Evolutionary conservation across 2,888 invertebrate genomes (phyloP).

Genomic region (Hoplodrina ambigua): DNA sequence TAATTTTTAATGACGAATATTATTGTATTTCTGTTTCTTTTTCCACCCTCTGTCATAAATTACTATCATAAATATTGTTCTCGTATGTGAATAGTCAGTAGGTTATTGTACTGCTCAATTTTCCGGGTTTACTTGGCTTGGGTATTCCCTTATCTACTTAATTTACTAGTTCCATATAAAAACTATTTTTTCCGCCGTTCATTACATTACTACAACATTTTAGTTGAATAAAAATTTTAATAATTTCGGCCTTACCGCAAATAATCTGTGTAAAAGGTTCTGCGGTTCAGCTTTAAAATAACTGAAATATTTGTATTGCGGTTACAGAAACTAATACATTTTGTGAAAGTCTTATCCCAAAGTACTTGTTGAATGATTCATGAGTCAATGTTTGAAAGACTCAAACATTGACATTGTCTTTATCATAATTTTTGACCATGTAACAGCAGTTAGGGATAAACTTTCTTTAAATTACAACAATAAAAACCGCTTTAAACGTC

Average conservation of each 20-base stretch:
- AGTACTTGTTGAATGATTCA: no score
- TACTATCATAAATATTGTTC: neutral
- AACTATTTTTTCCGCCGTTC: no score
- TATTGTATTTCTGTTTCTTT: neutral
- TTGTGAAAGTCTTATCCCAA: slow-evolving; percentile 8
- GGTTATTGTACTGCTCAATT: neutral
- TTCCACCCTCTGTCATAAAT: neutral
- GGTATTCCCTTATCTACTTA: no score
- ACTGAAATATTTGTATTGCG: slow-evolving; percentile 32
- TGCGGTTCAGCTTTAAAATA: slow-evolving; percentile 36
- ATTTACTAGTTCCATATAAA: no score
- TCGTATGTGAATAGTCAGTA: neutral
- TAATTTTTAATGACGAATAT: neutral
- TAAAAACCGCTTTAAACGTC: no score
- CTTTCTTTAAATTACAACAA: no score
- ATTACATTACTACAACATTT: slow-evolving; percentile 10
- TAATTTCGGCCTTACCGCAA: slow-evolving; percentile 20
- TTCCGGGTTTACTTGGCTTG: neutral
- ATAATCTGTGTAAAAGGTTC: slow-evolving; percentile 7
- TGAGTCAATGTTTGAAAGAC: no score
- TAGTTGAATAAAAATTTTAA: neutral
- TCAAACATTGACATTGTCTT: no score
- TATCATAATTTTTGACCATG: no score
- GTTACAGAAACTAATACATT: slow-evolving; percentile 11
- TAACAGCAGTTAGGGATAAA: no score